Evolutionary conservation across 2,113 vertebrate species (phyloP), one percentile per base, ranked within the genome.

Genomic region (Sula dactylatra): DNA sequence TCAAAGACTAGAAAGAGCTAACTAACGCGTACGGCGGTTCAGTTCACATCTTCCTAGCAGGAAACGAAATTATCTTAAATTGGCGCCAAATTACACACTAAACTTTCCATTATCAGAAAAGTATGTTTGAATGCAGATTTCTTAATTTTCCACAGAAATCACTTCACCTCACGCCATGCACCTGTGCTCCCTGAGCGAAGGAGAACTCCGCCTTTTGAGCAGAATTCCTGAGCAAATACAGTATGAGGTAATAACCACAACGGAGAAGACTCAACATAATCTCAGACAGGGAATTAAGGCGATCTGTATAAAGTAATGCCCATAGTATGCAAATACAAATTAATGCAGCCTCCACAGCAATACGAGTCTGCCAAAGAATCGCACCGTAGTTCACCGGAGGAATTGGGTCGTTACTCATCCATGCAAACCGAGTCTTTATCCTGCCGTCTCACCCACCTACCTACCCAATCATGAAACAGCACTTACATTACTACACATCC

Each of bases 371-470:
- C 90, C 93, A 90, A 58, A 93, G 94, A 97, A 93, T 86, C 89
- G 36, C 88, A 92, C 91, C 55, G 69, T 79, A 83, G 82, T 73
- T 91, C 77, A 44, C 20, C 56, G 27, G 42, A 90, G 82, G 89
- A 94, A 93, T 47, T 86, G 78, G 90, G 93, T 79, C 58, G 77
- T 93, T 90, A 91, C 80, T 94, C 86, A 96, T 72, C 76, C 69
- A 5, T 56, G 76, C 81, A 89, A 90, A 81, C 34, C 2, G 5
- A 90, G 65, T 62, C 70, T 95, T 95, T 91, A 58, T 88, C 67
- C 90, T 64, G 72, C 83, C 13, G 9, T 44, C 74, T 96, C 83
- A 78, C 84, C 62, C 73, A 88, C 79, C 65, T 54, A 89, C 85
- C 89, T n/a, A 80, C 58, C 95, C 67, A 61, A 16, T 73, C 91